Percentiles rank a stretch among this genome's conserved stretches.
phyloP scores from a whole-genome alignment of 2,797 vertebrate species.

The Vireo griseus region DNA sequence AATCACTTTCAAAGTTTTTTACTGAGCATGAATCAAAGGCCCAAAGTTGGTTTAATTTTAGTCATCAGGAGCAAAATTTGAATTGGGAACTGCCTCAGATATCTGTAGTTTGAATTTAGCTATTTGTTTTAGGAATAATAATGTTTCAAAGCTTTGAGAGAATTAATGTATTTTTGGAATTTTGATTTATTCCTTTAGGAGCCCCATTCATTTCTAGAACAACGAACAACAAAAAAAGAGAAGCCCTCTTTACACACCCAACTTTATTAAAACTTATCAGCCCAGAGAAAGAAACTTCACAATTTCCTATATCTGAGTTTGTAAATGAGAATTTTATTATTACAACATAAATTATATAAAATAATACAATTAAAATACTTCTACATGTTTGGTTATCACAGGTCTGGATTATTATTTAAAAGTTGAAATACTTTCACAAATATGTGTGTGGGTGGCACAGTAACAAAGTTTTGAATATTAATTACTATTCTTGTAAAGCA shows the following conservation, averaged over 20 bases:
- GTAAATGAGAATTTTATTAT: not conserved
- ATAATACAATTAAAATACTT: not conserved
- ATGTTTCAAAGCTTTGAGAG: not conserved
- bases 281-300: not conserved
- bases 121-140: conserved; percentile 14
- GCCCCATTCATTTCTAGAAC: not conserved
- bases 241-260: not conserved
- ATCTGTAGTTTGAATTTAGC: not conserved
- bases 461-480: conserved; percentile 31
- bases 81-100: not conserved
- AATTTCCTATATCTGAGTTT: not conserved
- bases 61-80: not conserved
- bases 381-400: not conserved
- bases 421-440: not conserved
- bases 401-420: not conserved
- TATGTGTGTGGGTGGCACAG: not conserved
- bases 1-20: conserved; percentile 24
- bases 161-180: not conserved
- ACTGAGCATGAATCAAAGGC: not conserved
- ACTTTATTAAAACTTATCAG: not conserved
- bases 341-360: not conserved
- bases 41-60: conserved; percentile 22
- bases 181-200: not conserved
- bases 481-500: conserved; percentile 22
- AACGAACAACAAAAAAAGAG: not conserved